These are phyloP conservation scores for Calliphora vicina DNA, from an alignment of 1,140 invertebrate genomes.

Conservation along the genomic window DNA sequence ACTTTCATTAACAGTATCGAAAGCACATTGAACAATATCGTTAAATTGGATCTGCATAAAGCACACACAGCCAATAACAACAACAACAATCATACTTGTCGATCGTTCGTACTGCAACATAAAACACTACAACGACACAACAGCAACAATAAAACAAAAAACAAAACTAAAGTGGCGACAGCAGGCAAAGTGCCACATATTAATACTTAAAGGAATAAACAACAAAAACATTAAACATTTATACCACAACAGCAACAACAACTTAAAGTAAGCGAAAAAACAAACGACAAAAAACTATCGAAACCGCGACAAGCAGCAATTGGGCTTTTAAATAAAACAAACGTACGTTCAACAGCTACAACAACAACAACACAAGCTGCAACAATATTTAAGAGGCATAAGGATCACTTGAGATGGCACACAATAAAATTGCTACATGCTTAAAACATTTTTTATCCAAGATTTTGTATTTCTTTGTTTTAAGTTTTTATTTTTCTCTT, in stretches of 20 bases:
- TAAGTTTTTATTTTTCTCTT: too few species aligned
- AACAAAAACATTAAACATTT: background rate
- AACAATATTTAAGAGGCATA: constrained; percentile 25
- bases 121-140: background rate
- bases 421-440: constrained; percentile 31
- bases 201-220: constrained; percentile 37
- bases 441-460: background rate
- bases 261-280: background rate
- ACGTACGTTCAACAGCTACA: background rate
- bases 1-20: constrained; percentile 28
- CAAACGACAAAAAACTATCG: background rate
- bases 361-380: background rate
- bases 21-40: constrained; percentile 7
- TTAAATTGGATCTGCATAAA: constrained; percentile 27
- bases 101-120: background rate
- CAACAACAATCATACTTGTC: background rate
- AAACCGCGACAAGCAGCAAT: constrained; percentile 23
- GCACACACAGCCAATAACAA: constrained; percentile 12
- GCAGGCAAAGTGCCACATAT: constrained; percentile 39
- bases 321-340: constrained; percentile 21
- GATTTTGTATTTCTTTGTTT: background rate
- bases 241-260: constrained; percentile 18
- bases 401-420: constrained; percentile 32
- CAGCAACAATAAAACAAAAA: constrained; percentile 10
- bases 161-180: constrained; percentile 38